Percentiles rank a stretch among this genome's conserved stretches.
Evolutionary conservation across 2,113 vertebrate species (phyloP).

Genomic region (Oophaga pumilio): DNA sequence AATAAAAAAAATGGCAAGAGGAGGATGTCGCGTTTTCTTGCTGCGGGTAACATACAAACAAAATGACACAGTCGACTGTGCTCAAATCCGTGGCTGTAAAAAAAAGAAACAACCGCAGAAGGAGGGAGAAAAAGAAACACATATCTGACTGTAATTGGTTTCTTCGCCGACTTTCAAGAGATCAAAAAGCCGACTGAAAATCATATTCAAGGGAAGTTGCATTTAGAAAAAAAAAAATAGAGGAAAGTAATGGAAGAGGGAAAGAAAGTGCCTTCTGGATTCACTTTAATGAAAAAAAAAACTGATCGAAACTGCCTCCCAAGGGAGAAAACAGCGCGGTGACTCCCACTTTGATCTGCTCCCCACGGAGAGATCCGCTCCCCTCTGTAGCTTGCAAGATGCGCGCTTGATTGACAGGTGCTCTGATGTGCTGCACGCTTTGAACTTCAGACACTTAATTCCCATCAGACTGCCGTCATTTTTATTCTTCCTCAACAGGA

Average conservation of each 20-base stretch:
- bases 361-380: constrained; percentile 75
- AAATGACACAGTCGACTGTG: not conserved
- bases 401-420: constrained; percentile 83
- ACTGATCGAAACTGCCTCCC: constrained; percentile 77
- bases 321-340: constrained; percentile 76
- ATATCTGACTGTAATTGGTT: constrained; percentile 32
- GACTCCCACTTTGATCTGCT: constrained; percentile 83
- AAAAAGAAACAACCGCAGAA: constrained; percentile 24
- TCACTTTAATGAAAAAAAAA: constrained; percentile 78
- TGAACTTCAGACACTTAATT: constrained; percentile 92
- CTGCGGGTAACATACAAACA: not conserved
- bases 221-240: constrained; percentile 44
- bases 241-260: constrained; percentile 19
- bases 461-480: constrained; percentile 89
- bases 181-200: constrained; percentile 64
- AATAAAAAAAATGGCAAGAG: not conserved
- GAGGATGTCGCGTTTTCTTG: not conserved
- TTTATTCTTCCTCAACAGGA: constrained; percentile 89
- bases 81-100: not conserved
- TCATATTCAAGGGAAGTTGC: constrained; percentile 63
- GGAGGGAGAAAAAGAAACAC: not conserved
- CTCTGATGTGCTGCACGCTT: constrained; percentile 89
- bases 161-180: constrained; percentile 57
- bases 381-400: constrained; percentile 73
- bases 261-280: constrained; percentile 69